These are phyloP conservation scores for Rhinophrynus dorsalis DNA, from an alignment of 2,797 vertebrate species.

Conservation along the genomic window DNA sequence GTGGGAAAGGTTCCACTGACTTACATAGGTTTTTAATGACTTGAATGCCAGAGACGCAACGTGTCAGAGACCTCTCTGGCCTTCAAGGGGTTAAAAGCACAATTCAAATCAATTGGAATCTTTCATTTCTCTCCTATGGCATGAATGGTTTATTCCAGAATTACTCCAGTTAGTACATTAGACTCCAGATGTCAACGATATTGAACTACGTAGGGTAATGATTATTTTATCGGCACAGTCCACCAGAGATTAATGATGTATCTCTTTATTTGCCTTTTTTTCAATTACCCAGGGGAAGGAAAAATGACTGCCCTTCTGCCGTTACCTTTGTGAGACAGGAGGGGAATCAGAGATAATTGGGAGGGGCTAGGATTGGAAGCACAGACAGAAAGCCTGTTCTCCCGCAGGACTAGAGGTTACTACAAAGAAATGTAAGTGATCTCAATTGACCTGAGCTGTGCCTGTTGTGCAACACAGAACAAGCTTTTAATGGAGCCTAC, in stretches of 20 bases:
- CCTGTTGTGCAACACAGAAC: constrained; percentile 6
- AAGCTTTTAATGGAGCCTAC: neutral
- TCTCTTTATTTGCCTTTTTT: constrained; percentile 37
- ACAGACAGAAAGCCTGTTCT: constrained; percentile 37
- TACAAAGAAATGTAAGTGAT: constrained; percentile 49
- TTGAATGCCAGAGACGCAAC: no score
- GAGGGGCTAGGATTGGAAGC: constrained; percentile 22
- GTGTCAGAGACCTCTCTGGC: no score
- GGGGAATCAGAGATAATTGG: constrained; percentile 30
- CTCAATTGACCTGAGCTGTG: constrained; percentile 33
- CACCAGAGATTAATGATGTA: constrained; percentile 44
- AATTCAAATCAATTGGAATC: no score
- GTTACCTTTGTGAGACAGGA: constrained; percentile 44
- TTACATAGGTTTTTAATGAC: no score
- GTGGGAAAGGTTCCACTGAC: no score
- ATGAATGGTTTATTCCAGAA: no score
- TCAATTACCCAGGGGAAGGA: constrained; percentile 41
- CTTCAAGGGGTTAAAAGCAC: no score
- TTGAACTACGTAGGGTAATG: constrained; percentile 46
- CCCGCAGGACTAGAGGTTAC: constrained; percentile 26
- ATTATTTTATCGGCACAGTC: constrained; percentile 37
- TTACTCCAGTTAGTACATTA: no score
- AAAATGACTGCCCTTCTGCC: constrained; percentile 40
- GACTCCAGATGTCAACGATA: constrained; percentile 50
- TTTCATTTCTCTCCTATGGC: no score